These are phyloP conservation scores for Anneissia japonica DNA, from an alignment of 35 echinoderm and acorn worm species.

Conservation along the genomic window DNA sequence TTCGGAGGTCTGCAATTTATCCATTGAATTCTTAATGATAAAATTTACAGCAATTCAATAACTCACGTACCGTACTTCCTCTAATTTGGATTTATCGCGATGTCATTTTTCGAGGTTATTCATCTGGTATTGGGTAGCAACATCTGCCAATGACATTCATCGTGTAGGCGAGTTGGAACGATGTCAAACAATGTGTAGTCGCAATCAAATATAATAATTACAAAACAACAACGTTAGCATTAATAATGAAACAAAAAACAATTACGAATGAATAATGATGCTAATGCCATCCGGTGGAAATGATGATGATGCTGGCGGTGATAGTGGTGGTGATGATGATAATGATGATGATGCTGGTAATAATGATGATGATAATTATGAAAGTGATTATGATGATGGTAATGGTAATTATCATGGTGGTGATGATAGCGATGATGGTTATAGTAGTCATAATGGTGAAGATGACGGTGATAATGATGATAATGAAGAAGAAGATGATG, in stretches of 20 bases:
- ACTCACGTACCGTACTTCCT: too few relatives aligned
- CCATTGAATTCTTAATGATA: too few relatives aligned
- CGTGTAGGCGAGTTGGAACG: background rate
- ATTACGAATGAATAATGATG: background rate
- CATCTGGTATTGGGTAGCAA: background rate
- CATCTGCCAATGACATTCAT: background rate
- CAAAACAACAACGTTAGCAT: background rate
- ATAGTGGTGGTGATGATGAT: background rate
- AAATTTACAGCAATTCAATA: too few relatives aligned
- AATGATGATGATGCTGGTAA: background rate
- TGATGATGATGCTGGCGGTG: too few relatives aligned
- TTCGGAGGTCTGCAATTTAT: too few relatives aligned
- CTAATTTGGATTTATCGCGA: too few relatives aligned
- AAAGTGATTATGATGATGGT: background rate
- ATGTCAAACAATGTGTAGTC: background rate
- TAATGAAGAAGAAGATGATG: background rate
- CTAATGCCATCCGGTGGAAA: background rate
- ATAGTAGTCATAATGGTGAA: background rate
- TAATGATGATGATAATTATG: background rate
- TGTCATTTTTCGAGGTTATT: too few relatives aligned
- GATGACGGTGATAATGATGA: background rate
- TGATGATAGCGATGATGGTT: background rate
- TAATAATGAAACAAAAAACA: background rate
- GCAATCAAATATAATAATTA: background rate
- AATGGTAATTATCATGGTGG: background rate